Evolutionary conservation across 2,113 vertebrate genomes (phyloP), one percentile per base, ranked within the genome.

Genomic region (Euleptes europaea): DNA sequence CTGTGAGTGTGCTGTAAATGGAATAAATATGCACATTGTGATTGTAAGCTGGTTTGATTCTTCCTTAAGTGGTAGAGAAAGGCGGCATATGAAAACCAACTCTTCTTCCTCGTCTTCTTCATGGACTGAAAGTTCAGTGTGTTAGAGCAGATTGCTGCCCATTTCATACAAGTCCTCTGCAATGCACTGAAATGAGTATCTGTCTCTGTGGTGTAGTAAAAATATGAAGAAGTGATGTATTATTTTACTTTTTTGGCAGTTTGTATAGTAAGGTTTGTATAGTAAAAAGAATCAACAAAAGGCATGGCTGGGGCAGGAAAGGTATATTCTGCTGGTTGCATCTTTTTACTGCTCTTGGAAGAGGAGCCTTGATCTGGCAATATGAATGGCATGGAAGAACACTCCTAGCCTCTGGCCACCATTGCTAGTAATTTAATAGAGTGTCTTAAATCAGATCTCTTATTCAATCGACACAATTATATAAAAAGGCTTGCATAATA

Each of bases 331-430:
- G 23, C 71, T 57, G 70, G 28, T 40, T 35, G 33, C 31, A 63
- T 47, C 31, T 54, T 78, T 83, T 33, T 0, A 5, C 26, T 69
- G 8, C 1, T 2, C n/a, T 49, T 9, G 47, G 75, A 60, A 51
- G 6, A 67, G 33, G 15, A 74, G 28, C 1, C 1, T 49, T 82
- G 21, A 57, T 15, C 49, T 54, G 38, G 49, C 71, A 88, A 28
- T 0, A 0, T 13, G 21, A 40, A 1, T 0, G 26, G 21, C 3
- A 2, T 0, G 19, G 47, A 73, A 10, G 3, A n/a, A 81, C 40
- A 33, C 40, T 83, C 65, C 63, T 33, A 75, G 84, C 76, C 40
- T 10, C 82, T 49, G 28, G 49, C 74, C 78, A 81, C 11, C 15
- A 49, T 1, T 73, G 35, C 15, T 51, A 15, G 2, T 7, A 1